These are phyloP conservation scores for Eciton burchellii DNA, from an alignment of 1,140 invertebrate genomes.

Conservation along the genomic window DNA sequence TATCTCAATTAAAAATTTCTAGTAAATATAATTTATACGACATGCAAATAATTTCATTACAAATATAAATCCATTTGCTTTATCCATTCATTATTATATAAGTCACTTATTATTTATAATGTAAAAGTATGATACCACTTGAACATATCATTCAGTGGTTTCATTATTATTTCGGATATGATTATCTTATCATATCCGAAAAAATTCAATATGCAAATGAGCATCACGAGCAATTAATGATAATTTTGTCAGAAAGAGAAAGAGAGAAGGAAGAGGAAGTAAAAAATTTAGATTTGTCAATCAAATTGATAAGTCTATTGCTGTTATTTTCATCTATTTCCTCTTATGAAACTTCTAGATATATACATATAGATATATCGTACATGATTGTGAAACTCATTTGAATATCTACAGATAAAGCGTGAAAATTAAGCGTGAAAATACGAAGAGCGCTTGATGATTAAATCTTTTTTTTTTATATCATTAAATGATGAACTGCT, in stretches of 20 bases:
- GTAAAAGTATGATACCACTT: slow-evolving; percentile 10
- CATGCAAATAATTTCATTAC: slow-evolving; percentile 15
- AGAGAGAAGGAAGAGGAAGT: no score
- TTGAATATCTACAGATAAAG: slow-evolving; percentile 19
- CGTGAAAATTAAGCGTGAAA: background rate
- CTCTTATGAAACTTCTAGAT: background rate
- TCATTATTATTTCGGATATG: background rate
- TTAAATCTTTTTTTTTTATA: background rate
- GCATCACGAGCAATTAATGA: background rate
- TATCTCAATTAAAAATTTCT: background rate
- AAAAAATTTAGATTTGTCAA: background rate
- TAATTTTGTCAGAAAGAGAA: background rate
- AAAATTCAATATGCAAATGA: slow-evolving; percentile 20
- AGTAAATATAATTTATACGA: slow-evolving; percentile 3
- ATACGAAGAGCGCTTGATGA: background rate
- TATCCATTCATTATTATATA: background rate
- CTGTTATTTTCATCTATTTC: background rate
- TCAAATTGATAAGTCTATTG: background rate
- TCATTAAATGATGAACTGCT: slow-evolving; percentile 6
- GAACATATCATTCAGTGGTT: background rate
- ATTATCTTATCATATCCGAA: background rate
- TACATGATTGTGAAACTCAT: background rate
- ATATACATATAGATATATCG: background rate
- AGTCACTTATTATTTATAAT: background rate
- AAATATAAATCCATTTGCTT: background rate